Percentiles rank a stretch among this genome's conserved stretches.
These are phyloP conservation scores for Zaprionus kolodkinae DNA, from an alignment of 1,140 invertebrate genomes.

Conservation along the genomic window DNA sequence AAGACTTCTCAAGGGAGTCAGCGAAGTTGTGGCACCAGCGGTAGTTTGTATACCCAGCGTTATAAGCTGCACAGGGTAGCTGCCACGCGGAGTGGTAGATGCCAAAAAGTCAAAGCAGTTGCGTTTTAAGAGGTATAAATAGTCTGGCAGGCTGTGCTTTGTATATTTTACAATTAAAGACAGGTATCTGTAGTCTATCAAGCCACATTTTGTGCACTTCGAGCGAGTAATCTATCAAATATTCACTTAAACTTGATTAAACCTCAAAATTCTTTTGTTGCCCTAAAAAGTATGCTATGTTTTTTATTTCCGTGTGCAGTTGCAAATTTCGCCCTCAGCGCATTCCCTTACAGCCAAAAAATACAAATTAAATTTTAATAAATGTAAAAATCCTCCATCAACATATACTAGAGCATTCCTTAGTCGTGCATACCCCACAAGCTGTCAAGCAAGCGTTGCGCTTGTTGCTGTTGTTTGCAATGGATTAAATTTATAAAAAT, in stretches of 20 bases:
- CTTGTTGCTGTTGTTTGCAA: constrained; percentile 45
- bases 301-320: no score
- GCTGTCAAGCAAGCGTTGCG: constrained; percentile 9
- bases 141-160: no score
- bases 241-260: background rate
- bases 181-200: no score
- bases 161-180: no score
- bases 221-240: background rate
- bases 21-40: constrained; percentile 37
- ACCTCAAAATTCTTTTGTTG: background rate
- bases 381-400: background rate
- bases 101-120: no score
- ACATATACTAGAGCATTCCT: background rate
- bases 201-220: no score
- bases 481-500: constrained; percentile 60
- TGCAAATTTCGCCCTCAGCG: background rate
- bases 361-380: background rate
- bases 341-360: background rate
- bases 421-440: constrained; percentile 7
- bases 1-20: constrained; percentile 45
- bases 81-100: background rate
- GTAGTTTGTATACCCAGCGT: constrained; percentile 34
- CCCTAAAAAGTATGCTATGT: background rate
- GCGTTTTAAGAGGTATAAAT: no score
- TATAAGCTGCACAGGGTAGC: background rate